A percentile compares a stretch with the other conserved stretches of the same genome.
Conservation (phyloP, 2,888 invertebrate genomes). For the Macropis europaea region DNA sequence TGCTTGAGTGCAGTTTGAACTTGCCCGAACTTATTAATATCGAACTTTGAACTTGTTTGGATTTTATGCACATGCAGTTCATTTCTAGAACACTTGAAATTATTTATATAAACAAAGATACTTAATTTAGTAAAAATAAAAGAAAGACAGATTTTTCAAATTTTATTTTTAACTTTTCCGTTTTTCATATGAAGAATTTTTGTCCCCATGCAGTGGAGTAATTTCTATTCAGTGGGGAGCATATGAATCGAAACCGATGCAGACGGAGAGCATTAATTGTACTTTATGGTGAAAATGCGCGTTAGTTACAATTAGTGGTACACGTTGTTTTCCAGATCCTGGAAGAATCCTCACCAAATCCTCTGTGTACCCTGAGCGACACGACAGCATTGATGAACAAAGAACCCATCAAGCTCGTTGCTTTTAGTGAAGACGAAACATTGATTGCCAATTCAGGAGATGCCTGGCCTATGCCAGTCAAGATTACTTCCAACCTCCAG, state of each 20-base stretch:
- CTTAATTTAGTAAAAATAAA: too few species aligned
- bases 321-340: conserved; percentile 17
- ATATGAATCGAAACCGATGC: neutral
- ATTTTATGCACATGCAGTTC: too few species aligned
- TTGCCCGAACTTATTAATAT: too few species aligned
- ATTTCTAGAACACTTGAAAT: too few species aligned
- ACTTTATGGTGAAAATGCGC: conserved; percentile 19
- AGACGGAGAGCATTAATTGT: conserved; percentile 24
- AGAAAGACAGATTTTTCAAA: too few species aligned
- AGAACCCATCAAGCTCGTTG: neutral
- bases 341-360: neutral
- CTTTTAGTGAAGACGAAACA: conserved; percentile 30
- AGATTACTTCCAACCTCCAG: too few species aligned
- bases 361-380: neutral
- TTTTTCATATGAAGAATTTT: too few species aligned
- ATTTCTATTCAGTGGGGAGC: neutral
- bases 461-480: too few species aligned
- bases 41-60: too few species aligned
- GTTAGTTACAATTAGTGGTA: conserved; percentile 40
- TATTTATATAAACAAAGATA: too few species aligned
- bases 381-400: neutral
- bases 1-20: too few species aligned
- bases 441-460: neutral
- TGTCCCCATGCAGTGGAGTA: neutral
- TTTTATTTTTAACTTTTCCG: too few species aligned